Conservation (phyloP, 2,113 vertebrate species). For the Sterna hirundo region DNA sequence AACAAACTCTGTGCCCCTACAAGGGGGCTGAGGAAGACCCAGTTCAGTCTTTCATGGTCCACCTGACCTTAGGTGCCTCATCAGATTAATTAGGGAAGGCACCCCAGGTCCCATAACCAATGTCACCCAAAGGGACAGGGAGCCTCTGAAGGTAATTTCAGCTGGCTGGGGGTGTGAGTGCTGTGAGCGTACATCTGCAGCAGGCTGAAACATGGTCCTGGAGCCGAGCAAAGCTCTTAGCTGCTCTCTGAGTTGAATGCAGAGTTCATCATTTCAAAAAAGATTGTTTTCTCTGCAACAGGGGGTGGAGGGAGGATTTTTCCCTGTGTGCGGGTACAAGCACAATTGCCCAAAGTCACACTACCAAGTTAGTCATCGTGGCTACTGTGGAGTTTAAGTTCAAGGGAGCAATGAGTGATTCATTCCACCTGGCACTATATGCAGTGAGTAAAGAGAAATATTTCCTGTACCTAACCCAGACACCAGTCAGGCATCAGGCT, state of each 20-base stretch:
- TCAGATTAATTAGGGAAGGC: not conserved
- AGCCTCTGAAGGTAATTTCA: not conserved
- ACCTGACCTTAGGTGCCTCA: not conserved
- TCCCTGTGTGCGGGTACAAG: not conserved
- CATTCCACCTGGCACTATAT: slow-evolving; percentile 24
- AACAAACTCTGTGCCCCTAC: not conserved
- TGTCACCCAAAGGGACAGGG: not conserved
- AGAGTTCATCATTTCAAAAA: not conserved
- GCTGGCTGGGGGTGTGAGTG: not conserved
- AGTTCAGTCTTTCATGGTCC: not conserved
- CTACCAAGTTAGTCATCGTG: not conserved
- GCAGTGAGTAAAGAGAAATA: slow-evolving; percentile 18
- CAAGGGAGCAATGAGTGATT: slow-evolving; percentile 34
- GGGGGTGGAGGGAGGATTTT: not conserved
- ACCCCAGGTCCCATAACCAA: not conserved
- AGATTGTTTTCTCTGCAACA: not conserved
- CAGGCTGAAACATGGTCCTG: not conserved
- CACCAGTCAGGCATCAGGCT: slow-evolving; percentile 12
- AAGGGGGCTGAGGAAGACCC: not conserved
- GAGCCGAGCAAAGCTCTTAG: not conserved
- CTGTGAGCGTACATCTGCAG: not conserved
- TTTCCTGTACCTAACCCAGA: slow-evolving; percentile 22
- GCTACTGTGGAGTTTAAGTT: slow-evolving; percentile 9
- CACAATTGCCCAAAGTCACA: not conserved
- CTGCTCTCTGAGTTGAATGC: not conserved